These are phyloP conservation scores for Apostichopus leukothele DNA, from an alignment of 53 echinoderm and acorn worm genomes.

Conservation along the genomic window DNA sequence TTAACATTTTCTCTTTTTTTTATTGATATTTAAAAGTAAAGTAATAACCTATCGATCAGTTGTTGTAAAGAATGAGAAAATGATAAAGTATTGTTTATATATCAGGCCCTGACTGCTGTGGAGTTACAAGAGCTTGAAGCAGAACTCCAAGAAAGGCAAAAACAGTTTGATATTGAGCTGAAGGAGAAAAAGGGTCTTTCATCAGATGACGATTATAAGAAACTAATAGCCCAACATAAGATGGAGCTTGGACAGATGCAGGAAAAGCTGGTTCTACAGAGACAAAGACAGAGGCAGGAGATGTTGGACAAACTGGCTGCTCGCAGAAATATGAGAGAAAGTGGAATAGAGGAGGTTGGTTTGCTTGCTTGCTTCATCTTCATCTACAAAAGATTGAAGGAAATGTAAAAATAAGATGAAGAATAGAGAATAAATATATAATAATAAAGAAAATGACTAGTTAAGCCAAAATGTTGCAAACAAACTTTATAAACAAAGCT, in stretches of 20 bases:
- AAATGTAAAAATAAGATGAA: too few relatives aligned
- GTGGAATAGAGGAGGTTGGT: neutral
- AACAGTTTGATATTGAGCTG: constrained; percentile 66
- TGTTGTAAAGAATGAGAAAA: neutral
- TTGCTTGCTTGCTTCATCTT: too few relatives aligned
- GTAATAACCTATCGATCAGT: too few relatives aligned
- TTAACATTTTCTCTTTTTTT: too few relatives aligned
- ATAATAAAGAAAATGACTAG: too few relatives aligned
- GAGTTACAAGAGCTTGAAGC: constrained; percentile 61
- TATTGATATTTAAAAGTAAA: too few relatives aligned
- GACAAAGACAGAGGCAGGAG: constrained; percentile 70
- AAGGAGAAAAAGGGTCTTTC: constrained; percentile 63
- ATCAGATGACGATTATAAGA: constrained; percentile 75
- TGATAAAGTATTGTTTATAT: neutral
- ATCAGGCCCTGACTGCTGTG: constrained; percentile 51
- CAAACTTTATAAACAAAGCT: too few relatives aligned
- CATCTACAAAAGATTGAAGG: too few relatives aligned
- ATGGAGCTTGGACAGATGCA: constrained; percentile 66
- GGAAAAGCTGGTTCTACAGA: constrained; percentile 59
- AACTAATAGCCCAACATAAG: constrained; percentile 69
- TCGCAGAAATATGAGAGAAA: constrained; percentile 51
- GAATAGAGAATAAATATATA: too few relatives aligned
- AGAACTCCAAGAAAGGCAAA: constrained; percentile 63
- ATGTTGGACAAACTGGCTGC: constrained; percentile 87
- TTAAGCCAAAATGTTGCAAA: too few relatives aligned